These are phyloP conservation scores for Megamerina dolium DNA, from an alignment of 2,888 invertebrate species.

Conservation along the genomic window DNA sequence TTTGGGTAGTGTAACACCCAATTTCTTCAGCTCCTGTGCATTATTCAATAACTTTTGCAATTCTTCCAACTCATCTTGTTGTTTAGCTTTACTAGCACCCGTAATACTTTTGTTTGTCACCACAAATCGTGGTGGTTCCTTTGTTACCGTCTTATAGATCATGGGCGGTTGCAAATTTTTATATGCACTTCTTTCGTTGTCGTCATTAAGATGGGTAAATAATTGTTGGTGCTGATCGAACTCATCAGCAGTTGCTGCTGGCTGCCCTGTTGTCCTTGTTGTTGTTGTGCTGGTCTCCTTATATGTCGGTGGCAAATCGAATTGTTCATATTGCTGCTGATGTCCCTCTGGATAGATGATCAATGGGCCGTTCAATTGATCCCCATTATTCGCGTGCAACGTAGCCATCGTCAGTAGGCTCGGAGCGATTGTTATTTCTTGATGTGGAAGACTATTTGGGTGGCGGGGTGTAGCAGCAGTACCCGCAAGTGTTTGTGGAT, in stretches of 20 bases:
- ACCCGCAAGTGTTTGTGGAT: slow-evolving; percentile 22
- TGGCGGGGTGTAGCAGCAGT: slow-evolving; percentile 13
- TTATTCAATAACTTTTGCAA: slow-evolving; percentile 51
- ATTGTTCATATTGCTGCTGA: slow-evolving; percentile 1
- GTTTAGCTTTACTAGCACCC: neutral
- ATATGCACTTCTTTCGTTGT: slow-evolving; percentile 31
- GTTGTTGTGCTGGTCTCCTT: slow-evolving; percentile 7
- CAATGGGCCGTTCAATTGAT: slow-evolving; percentile 31
- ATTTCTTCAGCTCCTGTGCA: slow-evolving; percentile 43
- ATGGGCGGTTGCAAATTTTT: slow-evolving; percentile 33
- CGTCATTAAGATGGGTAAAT: slow-evolving; percentile 30
- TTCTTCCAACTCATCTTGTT: slow-evolving; percentile 51
- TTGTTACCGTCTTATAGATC: slow-evolving; percentile 33
- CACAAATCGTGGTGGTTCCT: slow-evolving; percentile 20
- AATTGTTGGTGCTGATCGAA: slow-evolving; percentile 31
- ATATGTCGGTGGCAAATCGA: slow-evolving; percentile 23
- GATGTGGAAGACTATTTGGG: no score
- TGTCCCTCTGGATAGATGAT: slow-evolving; percentile 33
- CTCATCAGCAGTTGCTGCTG: slow-evolving; percentile 8
- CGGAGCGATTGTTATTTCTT: no score
- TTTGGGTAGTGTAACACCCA: slow-evolving; percentile 35
- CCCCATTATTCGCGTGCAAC: slow-evolving; percentile 30
- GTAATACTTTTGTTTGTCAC: slow-evolving; percentile 19
- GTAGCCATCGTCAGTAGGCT: slow-evolving; percentile 36
- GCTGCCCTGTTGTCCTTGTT: neutral